A percentile compares a stretch with the other conserved stretches of the same genome.
Conservation (phyloP, 2,797 vertebrate species). For the Malacoraja senta region DNA sequence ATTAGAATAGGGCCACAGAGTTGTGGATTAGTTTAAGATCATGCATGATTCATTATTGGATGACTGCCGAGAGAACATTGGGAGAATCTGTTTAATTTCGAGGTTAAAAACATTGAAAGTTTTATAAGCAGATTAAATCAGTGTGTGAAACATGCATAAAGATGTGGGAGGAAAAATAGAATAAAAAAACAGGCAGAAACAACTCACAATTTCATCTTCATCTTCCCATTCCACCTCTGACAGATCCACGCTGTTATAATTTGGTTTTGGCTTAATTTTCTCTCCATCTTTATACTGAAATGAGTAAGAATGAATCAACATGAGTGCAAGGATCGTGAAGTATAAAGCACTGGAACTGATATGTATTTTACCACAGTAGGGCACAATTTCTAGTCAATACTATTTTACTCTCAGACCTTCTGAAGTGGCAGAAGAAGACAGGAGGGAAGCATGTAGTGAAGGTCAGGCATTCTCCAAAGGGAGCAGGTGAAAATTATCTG, state of each 20-base stretch:
- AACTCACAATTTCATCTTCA: slow-evolving; percentile 74
- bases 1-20: not conserved
- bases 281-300: slow-evolving; percentile 87
- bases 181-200: not conserved
- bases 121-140: not conserved
- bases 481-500: not conserved
- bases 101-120: not conserved
- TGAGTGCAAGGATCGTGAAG: not conserved
- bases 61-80: not conserved
- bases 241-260: slow-evolving; percentile 94
- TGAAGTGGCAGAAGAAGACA: not conserved
- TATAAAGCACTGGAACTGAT: not conserved
- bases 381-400: not conserved
- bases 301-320: not conserved
- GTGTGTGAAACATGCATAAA: not conserved
- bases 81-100: not conserved
- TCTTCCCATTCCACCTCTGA: slow-evolving; percentile 94
- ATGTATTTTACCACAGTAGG: not conserved
- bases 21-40: not conserved
- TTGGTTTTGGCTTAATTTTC: slow-evolving; percentile 83
- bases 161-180: not conserved
- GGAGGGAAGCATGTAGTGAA: not conserved
- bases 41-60: not conserved
- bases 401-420: not conserved
- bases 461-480: not conserved